Evolutionary conservation across 23 tunicate genomes (phyloP).

Genomic region (Pegea sp.): DNA sequence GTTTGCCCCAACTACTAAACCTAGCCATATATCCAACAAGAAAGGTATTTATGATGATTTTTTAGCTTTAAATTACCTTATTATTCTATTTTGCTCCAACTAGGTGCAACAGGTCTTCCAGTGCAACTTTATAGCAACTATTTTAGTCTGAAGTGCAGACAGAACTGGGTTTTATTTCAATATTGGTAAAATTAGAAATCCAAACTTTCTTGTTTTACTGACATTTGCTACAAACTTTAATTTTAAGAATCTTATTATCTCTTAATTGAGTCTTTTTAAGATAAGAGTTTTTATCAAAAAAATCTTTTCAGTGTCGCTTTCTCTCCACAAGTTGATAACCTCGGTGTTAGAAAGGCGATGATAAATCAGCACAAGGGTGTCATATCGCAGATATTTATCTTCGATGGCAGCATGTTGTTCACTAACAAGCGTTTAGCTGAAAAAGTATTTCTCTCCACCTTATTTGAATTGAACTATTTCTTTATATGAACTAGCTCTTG

Average conservation of each 20-base stretch:
- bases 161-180: constrained; percentile 53
- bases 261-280: too few relatives aligned
- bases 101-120: constrained; percentile 23
- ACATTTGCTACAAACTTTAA: too few relatives aligned
- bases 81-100: neutral
- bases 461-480: too few relatives aligned
- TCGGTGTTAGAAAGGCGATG: constrained; percentile 75
- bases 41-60: constrained; percentile 8
- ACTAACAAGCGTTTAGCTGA: constrained; percentile 37
- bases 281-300: too few relatives aligned
- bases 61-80: neutral
- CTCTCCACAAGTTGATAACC: constrained; percentile 65
- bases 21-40: constrained; percentile 46
- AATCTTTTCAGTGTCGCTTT: constrained; percentile 39
- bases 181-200: constrained; percentile 69
- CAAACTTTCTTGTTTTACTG: too few relatives aligned
- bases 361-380: constrained; percentile 44
- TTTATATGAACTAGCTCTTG: too few relatives aligned
- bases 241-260: neutral
- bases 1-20: constrained; percentile 55
- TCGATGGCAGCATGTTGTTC: constrained; percentile 72
- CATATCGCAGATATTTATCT: constrained; percentile 42
- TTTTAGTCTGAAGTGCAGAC: constrained; percentile 28
- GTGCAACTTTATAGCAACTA: constrained; percentile 22
- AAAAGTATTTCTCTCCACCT: constrained; percentile 10